Base-by-base conservation (phyloP, 2,113 vertebrate species). In the Cairina moschata region DNA sequence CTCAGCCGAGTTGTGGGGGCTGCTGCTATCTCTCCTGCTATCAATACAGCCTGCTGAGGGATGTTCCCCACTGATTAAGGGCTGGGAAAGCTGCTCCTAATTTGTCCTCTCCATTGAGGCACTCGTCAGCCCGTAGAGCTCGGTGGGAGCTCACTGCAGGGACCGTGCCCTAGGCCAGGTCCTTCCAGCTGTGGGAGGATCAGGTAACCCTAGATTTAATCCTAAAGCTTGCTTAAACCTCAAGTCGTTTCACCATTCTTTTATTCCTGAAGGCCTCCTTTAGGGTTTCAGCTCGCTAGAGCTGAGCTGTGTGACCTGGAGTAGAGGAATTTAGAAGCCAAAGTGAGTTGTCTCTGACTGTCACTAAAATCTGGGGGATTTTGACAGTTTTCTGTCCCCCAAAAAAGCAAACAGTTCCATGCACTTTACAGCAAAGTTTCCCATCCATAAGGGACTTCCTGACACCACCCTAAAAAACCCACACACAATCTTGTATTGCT, bases 31-130 rank as follows among this genome's bases (percentile, higher is more conserved):
- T 42, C 58, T 38, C 7, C 1, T 1, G 55, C 20, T 2, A 0
- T 9, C 3, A 0, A 6, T 0, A 3, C 8, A 2, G 28, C 12
- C 23, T 9, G 1, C 21, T 2, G 40, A 29, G 34, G 60, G 44
- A 55, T 22, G 18, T n/a, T 1, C 1, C 20, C 36, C 48, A 0
- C 1, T 1, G 34, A 48, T 25, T 69, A 23, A 21, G 31, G 20
- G 1, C 46, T 58, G 80, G 67, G 85, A 25, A 56, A 32, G 56
- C 50, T 55, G 8, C 20, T 10, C 46, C 48, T 8, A 17, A 29
- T 38, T 42, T 36, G n/a, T 9, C 2, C 46, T 50, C 32, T 88
- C 38, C 71, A 2, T 2, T 3, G 80, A n/a, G 75, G 38, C 14
- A 34, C 58, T 81, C 32, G 3, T 23, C 40, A 50, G 34, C 32